phyloP scores from a whole-genome alignment of 1,140 invertebrate species.

The Nautilus pompilius region DNA sequence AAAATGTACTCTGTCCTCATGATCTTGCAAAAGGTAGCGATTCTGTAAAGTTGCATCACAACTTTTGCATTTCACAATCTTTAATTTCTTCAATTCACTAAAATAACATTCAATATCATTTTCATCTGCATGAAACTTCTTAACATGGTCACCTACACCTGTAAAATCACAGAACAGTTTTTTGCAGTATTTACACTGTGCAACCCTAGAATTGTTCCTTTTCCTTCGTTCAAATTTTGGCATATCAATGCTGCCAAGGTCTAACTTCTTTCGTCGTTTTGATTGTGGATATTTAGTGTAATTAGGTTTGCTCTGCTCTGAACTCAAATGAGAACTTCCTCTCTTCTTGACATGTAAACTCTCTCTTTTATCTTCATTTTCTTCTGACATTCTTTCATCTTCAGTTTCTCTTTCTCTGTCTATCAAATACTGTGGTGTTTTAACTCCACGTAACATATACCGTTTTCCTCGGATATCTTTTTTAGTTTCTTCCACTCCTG shows the following conservation, averaged over 20 bases:
- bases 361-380: neutral
- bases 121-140: conserved; percentile 20
- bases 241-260: neutral
- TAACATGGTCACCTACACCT: conserved; percentile 27
- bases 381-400: neutral
- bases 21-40: conserved; percentile 6
- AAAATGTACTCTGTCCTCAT: conserved; percentile 15
- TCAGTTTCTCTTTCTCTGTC: neutral
- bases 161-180: conserved; percentile 26
- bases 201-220: conserved; percentile 4
- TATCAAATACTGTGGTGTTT: neutral
- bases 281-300: neutral
- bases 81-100: conserved; percentile 11
- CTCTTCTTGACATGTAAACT: neutral
- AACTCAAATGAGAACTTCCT: neutral
- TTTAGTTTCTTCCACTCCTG: neutral
- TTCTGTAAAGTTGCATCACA: conserved; percentile 12
- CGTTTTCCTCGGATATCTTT: neutral
- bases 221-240: neutral
- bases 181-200: conserved; percentile 14
- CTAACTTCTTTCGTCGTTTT: neutral
- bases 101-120: conserved; percentile 20
- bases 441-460: neutral
- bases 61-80: conserved; percentile 15
- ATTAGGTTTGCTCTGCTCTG: neutral